Evolutionary conservation across 2,888 invertebrate species (phyloP).

Genomic region (Pristionchus fissidentatus): DNA sequence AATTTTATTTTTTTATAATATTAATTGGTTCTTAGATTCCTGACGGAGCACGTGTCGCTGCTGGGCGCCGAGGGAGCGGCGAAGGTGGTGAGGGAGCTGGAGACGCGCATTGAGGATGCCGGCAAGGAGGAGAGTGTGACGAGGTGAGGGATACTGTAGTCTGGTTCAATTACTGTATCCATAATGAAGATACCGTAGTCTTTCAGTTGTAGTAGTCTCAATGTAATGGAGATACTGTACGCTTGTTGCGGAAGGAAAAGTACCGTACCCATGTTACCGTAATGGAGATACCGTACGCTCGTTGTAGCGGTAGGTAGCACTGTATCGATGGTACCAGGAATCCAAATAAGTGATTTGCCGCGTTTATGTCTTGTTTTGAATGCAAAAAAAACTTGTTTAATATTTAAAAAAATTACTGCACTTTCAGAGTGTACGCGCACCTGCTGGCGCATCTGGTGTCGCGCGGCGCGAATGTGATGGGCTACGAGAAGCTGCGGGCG

Average conservation of each 20-base stretch:
- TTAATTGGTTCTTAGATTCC: conserved; percentile 4
- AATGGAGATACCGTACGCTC: too few species aligned
- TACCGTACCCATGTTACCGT: too few species aligned
- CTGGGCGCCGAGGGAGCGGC: conserved; percentile 37
- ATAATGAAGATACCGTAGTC: too few species aligned
- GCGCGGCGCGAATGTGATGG: conserved; percentile 32
- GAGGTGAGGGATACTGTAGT: not conserved
- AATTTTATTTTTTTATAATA: too few species aligned
- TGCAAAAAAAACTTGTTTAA: too few species aligned
- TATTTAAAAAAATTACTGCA: too few species aligned
- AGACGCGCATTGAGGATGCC: conserved; percentile 35
- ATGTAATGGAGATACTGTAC: too few species aligned
- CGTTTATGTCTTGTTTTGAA: too few species aligned
- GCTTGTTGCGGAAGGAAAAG: too few species aligned
- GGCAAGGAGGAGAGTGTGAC: not conserved
- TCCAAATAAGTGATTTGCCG: too few species aligned
- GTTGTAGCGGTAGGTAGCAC: too few species aligned
- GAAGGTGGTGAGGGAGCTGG: conserved; percentile 9
- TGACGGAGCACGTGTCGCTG: conserved; percentile 36
- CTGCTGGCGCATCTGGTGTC: conserved; percentile 33
- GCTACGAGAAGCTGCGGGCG: conserved; percentile 39
- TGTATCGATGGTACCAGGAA: too few species aligned
- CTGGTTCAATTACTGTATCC: not conserved
- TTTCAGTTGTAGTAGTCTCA: not conserved
- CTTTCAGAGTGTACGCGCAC: conserved; percentile 18